These are phyloP conservation scores for Silurus asotus DNA, from an alignment of 2,113 vertebrate genomes.

Conservation along the genomic window DNA sequence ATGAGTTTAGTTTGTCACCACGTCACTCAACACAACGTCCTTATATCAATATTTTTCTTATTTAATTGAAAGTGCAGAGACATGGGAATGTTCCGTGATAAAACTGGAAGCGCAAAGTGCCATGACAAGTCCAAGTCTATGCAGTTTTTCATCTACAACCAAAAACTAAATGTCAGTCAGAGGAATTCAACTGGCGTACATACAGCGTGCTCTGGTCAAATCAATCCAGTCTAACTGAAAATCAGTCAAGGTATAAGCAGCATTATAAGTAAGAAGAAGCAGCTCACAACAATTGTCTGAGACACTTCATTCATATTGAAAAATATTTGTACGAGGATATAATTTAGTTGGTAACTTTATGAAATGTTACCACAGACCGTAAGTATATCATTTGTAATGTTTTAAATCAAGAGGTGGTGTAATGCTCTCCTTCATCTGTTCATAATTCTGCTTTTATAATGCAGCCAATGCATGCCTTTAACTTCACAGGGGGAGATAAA, in stretches of 20 bases:
- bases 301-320: neutral
- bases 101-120: neutral
- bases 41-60: neutral
- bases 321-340: neutral
- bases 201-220: neutral
- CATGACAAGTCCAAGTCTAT: conserved; percentile 21
- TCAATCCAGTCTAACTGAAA: conserved; percentile 12
- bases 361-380: neutral
- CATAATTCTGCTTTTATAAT: neutral
- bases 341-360: neutral
- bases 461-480: neutral
- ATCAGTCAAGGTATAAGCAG: conserved; percentile 10
- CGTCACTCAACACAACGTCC: neutral
- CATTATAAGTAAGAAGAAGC: neutral
- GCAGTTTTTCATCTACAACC: conserved; percentile 7
- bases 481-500: neutral
- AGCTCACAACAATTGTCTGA: neutral
- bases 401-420: neutral
- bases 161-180: neutral
- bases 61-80: neutral
- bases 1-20: neutral
- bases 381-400: neutral
- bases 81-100: neutral
- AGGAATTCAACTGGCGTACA: conserved; percentile 11
- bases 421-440: neutral